Base-by-base conservation (phyloP, 2,888 invertebrate species). In the Zhuqinia jingwanae region DNA sequence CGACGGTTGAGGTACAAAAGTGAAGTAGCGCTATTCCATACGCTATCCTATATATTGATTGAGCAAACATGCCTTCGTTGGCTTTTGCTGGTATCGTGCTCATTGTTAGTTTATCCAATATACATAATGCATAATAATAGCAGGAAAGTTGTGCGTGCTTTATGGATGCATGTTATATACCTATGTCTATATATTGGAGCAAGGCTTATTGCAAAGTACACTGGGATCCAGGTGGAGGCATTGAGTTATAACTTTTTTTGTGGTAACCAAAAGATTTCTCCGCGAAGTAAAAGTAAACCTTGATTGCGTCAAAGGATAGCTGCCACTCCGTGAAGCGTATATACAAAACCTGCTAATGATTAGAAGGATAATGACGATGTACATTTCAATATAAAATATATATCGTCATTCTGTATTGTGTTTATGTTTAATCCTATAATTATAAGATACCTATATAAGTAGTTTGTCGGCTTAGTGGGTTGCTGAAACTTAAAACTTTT, bases 321-420 rank as follows among this genome's bases (percentile, higher is more conserved):
- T 65, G n/a, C 63, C 25, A 30, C 27, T 27, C 27, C n/a, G 20
- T n/a, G 13, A 36, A 65, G 17, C 20, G 36, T 20, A n/a, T n/a
- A 65, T 20, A 20, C 65, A 65, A 36, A 50, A 50, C n/a, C 65
- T 63, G 60, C 27, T 63, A 63, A 27, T 63, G 30, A 63, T 27
- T 27, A 63, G 60, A 13, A 27, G 56, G 56, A 3, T 22, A 2
- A 30, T 27, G 56, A 20, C 17, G 1, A 27, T 27, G 30, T 63
- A 22, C 22, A 58, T 58, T n/a, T n/a, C n/a, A n/a, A n/a, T n/a
- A n/a, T n/a, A 22, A 58, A 58, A 58, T 20, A 58, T 22, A 17
- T 13, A n/a, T n/a, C n/a, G n/a, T n/a, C n/a, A n/a, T n/a, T n/a
- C n/a, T n/a, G n/a, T n/a, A n/a, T n/a, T n/a, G n/a, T n/a, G n/a